Percentiles rank a stretch among this genome's conserved stretches.
These are phyloP conservation scores for Sylvicola fuscatus DNA, from an alignment of 2,888 invertebrate genomes.

Conservation along the genomic window DNA sequence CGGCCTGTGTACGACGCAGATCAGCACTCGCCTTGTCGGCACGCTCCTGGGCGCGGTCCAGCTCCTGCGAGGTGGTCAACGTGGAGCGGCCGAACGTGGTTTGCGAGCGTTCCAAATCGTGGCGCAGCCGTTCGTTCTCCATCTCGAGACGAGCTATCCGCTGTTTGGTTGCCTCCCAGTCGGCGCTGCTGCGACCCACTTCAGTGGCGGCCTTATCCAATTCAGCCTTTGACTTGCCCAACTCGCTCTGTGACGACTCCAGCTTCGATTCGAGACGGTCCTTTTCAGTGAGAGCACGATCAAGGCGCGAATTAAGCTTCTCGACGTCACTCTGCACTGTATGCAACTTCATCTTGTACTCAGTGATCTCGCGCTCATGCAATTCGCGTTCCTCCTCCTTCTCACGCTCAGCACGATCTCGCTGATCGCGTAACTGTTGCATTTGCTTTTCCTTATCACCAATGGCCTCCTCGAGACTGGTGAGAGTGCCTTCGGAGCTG, in stretches of 20 bases:
- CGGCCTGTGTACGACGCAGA: conserved; percentile 70
- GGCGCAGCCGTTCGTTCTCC: conserved; percentile 74
- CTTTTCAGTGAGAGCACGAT: conserved; percentile 75
- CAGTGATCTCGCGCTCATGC: conserved; percentile 81
- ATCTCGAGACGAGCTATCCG: conserved; percentile 65
- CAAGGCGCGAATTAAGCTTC: conserved; percentile 66
- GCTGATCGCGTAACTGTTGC: conserved; percentile 72
- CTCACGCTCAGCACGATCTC: conserved; percentile 88
- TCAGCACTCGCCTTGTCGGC: conserved; percentile 73
- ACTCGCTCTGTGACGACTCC: conserved; percentile 80
- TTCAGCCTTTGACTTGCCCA: conserved; percentile 87
- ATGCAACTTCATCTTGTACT: conserved; percentile 87
- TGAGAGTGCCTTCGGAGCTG: conserved; percentile 79
- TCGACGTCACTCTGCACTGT: conserved; percentile 81
- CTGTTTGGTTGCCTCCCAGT: conserved; percentile 37
- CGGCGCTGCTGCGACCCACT: conserved; percentile 68
- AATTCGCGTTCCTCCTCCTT: conserved; percentile 89
- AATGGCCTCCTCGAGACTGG: conserved; percentile 85
- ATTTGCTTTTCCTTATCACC: conserved; percentile 96
- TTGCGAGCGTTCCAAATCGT: conserved; percentile 67
- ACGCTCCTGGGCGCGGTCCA: conserved; percentile 63
- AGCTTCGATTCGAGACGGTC: conserved; percentile 78
- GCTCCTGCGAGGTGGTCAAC: conserved; percentile 60
- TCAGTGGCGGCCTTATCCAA: conserved; percentile 80
- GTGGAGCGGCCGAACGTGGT: conserved; percentile 67